phyloP scores from a whole-genome alignment of 2,888 invertebrate genomes.

The Drosophila merina region DNA sequence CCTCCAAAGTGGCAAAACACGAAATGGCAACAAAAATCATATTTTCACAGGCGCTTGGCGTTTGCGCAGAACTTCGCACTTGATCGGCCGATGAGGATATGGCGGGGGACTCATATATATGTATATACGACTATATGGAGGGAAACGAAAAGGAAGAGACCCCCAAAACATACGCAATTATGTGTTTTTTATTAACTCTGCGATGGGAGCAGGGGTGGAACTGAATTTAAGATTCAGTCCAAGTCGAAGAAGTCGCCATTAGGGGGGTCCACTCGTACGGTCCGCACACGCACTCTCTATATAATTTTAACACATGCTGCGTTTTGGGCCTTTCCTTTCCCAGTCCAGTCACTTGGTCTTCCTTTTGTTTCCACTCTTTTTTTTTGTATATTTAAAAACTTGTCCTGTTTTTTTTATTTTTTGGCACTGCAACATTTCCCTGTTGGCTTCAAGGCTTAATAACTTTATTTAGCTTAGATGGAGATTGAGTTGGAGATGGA shows the following conservation, averaged over 20 bases:
- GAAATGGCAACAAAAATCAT: conserved; percentile 81
- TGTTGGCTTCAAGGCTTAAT: conserved; percentile 60
- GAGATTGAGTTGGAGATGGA: conserved; percentile 25
- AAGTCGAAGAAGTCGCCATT: conserved; percentile 51
- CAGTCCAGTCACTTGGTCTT: conserved; percentile 3
- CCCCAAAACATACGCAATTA: conserved; percentile 74
- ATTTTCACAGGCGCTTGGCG: conserved; percentile 81
- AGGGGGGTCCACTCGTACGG: conserved; percentile 68
- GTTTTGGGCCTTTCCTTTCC: conserved; percentile 61
- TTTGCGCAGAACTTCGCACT: conserved; percentile 81
- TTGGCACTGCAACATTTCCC: conserved; percentile 71
- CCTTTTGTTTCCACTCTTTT: conserved; percentile 14
- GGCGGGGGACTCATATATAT: conserved; percentile 1
- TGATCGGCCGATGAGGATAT: conserved; percentile 51
- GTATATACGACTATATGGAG: background rate
- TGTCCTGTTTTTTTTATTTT: conserved; percentile 22
- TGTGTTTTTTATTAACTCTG: conserved; percentile 77
- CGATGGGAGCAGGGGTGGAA: conserved; percentile 14
- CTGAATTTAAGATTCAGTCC: conserved; percentile 6
- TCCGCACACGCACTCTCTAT: conserved; percentile 78
- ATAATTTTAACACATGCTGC: conserved; percentile 78
- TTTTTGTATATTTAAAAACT: conserved; percentile 6
- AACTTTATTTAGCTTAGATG: conserved; percentile 76
- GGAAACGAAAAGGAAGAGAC: conserved; percentile 16
- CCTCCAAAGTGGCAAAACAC: conserved; percentile 80